Percentiles rank a stretch among this genome's conserved stretches.
Evolutionary conservation across 2,797 vertebrate genomes (phyloP).

Genomic region (Lycodopsis pacificus): DNA sequence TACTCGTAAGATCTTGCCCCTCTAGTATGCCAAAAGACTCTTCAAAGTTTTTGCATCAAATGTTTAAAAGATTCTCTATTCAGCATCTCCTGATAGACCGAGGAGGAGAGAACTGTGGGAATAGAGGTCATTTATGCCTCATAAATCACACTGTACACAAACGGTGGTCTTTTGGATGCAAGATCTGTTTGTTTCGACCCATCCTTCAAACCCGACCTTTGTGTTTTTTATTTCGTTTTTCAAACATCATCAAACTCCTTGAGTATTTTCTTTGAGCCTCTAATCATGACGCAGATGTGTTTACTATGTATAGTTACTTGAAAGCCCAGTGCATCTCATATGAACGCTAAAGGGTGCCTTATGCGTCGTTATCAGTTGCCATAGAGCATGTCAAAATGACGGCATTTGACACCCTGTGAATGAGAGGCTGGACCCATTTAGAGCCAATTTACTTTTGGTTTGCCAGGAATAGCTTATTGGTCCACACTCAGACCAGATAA

Average conservation of each 20-base stretch:
- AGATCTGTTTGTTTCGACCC: too few relatives aligned
- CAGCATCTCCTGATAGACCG: constrained; percentile 53
- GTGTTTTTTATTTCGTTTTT: too few relatives aligned
- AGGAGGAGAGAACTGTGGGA: constrained; percentile 54
- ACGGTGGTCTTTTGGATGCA: too few relatives aligned
- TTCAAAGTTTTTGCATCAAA: constrained; percentile 21
- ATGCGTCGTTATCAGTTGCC: too few relatives aligned
- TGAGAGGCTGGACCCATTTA: background rate
- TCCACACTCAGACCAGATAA: background rate
- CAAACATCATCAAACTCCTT: too few relatives aligned
- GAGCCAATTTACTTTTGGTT: background rate
- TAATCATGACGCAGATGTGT: too few relatives aligned
- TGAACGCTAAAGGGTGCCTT: too few relatives aligned
- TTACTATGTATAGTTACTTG: too few relatives aligned
- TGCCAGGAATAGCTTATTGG: background rate
- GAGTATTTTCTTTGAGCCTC: too few relatives aligned
- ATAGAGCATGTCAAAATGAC: too few relatives aligned
- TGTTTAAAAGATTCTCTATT: constrained; percentile 30
- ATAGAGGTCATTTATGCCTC: constrained; percentile 58
- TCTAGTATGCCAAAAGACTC: constrained; percentile 3
- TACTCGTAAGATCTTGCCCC: background rate
- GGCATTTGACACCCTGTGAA: background rate
- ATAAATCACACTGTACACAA: constrained; percentile 63
- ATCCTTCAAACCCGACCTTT: too few relatives aligned
- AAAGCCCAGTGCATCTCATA: too few relatives aligned